These are phyloP conservation scores for Cheilosia variabilis DNA, from an alignment of 2,888 invertebrate genomes.

Conservation along the genomic window DNA sequence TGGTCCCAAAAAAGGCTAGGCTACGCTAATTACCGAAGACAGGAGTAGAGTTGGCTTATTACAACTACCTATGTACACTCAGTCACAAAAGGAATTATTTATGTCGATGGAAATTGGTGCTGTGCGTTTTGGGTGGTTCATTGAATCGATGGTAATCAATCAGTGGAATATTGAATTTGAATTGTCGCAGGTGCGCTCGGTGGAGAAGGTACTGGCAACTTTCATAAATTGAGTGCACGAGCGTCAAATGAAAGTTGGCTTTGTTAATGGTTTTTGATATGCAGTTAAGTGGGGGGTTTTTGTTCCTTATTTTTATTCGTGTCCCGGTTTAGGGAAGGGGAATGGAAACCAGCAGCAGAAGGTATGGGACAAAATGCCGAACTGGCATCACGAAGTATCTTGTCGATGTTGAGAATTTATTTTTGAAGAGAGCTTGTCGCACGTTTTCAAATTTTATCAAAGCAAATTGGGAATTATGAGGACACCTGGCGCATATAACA, in stretches of 20 bases:
- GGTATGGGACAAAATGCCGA: slow-evolving; percentile 3
- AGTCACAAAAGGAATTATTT: slow-evolving; percentile 22
- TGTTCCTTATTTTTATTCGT: slow-evolving; percentile 7
- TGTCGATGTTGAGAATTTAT: neutral
- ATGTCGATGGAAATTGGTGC: slow-evolving; percentile 21
- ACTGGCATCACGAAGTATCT: slow-evolving; percentile 15
- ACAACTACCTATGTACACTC: slow-evolving; percentile 22
- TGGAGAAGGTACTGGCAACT: slow-evolving; percentile 21
- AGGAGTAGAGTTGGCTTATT: slow-evolving; percentile 31
- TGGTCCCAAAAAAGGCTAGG: slow-evolving; percentile 61
- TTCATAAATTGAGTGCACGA: slow-evolving; percentile 58
- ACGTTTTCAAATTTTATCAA: too few relatives aligned
- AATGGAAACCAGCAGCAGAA: slow-evolving; percentile 15
- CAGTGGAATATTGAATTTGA: slow-evolving; percentile 50
- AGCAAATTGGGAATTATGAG: too few relatives aligned
- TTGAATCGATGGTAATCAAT: slow-evolving; percentile 62
- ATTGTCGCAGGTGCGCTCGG: slow-evolving; percentile 55
- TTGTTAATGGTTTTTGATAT: slow-evolving; percentile 15
- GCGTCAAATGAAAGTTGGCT: slow-evolving; percentile 47
- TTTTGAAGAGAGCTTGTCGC: neutral
- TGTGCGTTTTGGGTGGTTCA: slow-evolving; percentile 50
- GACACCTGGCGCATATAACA: too few relatives aligned
- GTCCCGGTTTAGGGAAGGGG: slow-evolving; percentile 10
- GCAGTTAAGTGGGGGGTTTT: slow-evolving; percentile 3
- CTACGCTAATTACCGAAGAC: slow-evolving; percentile 68